Evolutionary conservation across 2,113 vertebrate genomes (phyloP).

Genomic region (Orycteropus afer): DNA sequence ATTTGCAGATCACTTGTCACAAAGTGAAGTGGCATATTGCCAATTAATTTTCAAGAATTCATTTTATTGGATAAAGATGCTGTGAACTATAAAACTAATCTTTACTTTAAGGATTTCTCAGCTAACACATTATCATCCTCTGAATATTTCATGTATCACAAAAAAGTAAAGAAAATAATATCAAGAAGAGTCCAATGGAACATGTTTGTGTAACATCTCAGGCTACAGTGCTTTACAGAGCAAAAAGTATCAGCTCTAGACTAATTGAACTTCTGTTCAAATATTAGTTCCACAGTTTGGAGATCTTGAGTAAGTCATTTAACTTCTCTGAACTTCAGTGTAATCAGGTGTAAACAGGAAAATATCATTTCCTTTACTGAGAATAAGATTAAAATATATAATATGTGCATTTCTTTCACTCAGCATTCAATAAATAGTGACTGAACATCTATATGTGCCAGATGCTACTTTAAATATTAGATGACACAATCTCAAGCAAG

Average conservation of each 20-base stretch:
- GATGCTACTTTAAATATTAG: not conserved
- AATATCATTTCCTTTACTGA: not conserved
- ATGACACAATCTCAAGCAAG: not conserved
- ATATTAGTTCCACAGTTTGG: not conserved
- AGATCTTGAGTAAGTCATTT: not conserved
- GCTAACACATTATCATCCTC: not conserved
- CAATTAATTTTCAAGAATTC: not conserved
- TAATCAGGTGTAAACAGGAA: not conserved
- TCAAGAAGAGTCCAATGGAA: not conserved
- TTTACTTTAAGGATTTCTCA: not conserved
- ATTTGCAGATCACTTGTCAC: not conserved
- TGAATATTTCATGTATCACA: not conserved
- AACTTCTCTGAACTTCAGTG: not conserved
- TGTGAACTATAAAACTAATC: not conserved
- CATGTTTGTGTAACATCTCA: not conserved
- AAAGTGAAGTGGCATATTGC: not conserved
- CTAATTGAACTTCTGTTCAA: not conserved
- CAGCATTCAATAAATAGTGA: not conserved
- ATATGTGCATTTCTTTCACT: not conserved
- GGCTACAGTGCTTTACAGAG: not conserved
- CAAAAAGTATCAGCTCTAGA: not conserved
- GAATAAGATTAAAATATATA: not conserved
- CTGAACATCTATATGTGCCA: not conserved
- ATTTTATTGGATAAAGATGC: not conserved
- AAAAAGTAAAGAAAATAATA: not conserved